A percentile compares a stretch with the other conserved stretches of the same genome.
phyloP scores from a whole-genome alignment of 1,140 invertebrate species.

The Macrostomum lignano region DNA sequence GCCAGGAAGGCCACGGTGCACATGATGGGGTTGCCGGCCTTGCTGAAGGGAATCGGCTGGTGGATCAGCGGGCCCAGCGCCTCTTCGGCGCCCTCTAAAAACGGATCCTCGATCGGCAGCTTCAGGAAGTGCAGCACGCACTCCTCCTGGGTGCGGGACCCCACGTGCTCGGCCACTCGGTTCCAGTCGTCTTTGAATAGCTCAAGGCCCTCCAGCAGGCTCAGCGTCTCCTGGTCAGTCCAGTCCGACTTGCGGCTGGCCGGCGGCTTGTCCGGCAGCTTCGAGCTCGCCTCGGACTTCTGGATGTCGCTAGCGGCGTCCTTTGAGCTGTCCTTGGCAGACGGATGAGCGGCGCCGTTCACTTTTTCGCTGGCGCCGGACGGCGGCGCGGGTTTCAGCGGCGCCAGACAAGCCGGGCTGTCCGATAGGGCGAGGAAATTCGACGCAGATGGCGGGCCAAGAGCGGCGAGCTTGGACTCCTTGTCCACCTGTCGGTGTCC shows the following conservation, averaged over 20 bases:
- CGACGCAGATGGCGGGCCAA: too few relatives aligned
- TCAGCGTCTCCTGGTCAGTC: slow-evolving; percentile 48
- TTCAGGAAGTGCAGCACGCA: slow-evolving; percentile 90
- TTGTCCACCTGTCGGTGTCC: too few relatives aligned
- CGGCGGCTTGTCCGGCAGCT: background rate
- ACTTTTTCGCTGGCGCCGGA: slow-evolving; percentile 3
- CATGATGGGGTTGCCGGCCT: slow-evolving; percentile 90
- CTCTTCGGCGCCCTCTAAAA: slow-evolving; percentile 48
- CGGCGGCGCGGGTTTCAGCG: background rate
- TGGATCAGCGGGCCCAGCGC: slow-evolving; percentile 19
- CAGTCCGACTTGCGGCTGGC: background rate
- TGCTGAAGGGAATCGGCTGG: slow-evolving; percentile 48
- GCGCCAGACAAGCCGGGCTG: slow-evolving; percentile 32
- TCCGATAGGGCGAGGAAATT: slow-evolving; percentile 10
- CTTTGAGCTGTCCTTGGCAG: too few relatives aligned
- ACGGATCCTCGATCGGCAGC: slow-evolving; percentile 91
- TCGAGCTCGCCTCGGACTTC: too few relatives aligned
- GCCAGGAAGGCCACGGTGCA: slow-evolving; percentile 93
- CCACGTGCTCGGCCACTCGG: slow-evolving; percentile 30
- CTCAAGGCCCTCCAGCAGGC: slow-evolving; percentile 75
- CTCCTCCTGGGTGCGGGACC: slow-evolving; percentile 38
- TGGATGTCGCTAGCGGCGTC: too few relatives aligned
- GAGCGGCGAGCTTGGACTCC: too few relatives aligned
- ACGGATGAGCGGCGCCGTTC: slow-evolving; percentile 48
- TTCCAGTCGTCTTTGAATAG: slow-evolving; percentile 99